Conservation (phyloP, 2,113 vertebrate species). For the Pongo abelii region DNA sequence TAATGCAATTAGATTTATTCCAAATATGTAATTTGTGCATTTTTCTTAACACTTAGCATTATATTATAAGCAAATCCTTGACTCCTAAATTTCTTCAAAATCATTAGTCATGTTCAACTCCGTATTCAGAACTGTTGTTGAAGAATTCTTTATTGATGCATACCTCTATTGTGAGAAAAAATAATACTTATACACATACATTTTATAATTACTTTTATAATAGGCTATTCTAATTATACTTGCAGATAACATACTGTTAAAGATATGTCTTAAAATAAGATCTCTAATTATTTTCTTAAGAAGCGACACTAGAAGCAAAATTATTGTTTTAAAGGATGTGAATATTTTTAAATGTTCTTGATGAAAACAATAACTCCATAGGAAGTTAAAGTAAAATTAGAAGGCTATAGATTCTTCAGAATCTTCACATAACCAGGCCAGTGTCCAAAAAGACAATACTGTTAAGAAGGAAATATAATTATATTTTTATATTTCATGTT, state of each 20-base stretch:
- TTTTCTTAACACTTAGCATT: not conserved
- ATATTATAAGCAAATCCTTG: not conserved
- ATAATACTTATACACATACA: not conserved
- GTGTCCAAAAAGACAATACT: not conserved
- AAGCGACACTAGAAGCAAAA: not conserved
- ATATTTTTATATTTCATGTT: constrained; percentile 38
- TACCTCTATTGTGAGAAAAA: not conserved
- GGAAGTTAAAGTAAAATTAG: constrained; percentile 11
- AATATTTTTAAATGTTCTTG: constrained; percentile 33
- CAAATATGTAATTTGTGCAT: not conserved
- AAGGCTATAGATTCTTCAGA: not conserved
- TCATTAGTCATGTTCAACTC: not conserved
- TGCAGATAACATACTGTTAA: not conserved
- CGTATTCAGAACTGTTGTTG: not conserved
- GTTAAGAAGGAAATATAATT: not conserved
- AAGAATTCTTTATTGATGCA: not conserved
- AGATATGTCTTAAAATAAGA: not conserved
- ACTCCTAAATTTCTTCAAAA: not conserved
- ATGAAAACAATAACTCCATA: not conserved
- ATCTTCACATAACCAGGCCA: not conserved
- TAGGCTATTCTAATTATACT: not conserved
- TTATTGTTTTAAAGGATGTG: not conserved
- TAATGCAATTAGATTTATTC: not conserved
- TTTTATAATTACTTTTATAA: constrained; percentile 31
- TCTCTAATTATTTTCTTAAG: not conserved